Base-by-base conservation (phyloP, 2,888 invertebrate species). In the Carpatolechia fugitivella region DNA sequence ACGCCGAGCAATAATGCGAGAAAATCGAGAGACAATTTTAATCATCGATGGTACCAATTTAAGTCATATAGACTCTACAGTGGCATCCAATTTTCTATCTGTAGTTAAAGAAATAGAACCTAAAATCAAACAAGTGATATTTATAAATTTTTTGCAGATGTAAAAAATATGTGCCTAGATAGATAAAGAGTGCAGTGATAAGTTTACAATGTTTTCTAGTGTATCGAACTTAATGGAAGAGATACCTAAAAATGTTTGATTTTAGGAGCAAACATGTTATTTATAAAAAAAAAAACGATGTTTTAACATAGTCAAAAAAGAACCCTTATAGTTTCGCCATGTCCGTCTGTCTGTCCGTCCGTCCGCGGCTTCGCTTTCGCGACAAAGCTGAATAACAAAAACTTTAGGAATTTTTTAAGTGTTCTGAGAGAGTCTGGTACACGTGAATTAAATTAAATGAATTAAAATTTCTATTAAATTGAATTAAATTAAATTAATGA, bases 31-130 rank as follows among this genome's bases (percentile, higher is more conserved):
- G 3, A 41, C 14, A 3, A 56, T 76, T 8, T 66, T 86, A 7
- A 64, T 87, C 1, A 66, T 90, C 7, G 82, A 89, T 56, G 89
- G 80, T 4, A 70, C 69, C 1, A 78, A 74, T 60, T 65, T 90
- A 1, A 75, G 55, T 46, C 77, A 63, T 48, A 75, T 89, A 66
- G 89, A 89, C 48, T 77, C 74, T 13, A 89, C 89, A 6, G 82
- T 85, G 0, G 85, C 84, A 0, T 74, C 77, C 8, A 89, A 85
- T 54, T 57, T 89, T 1, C 76, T 85, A 60, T 73, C 79, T 6
- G 70, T 80, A 1, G 68, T 82, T 0, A 79, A 78, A 62, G 83
- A 86, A 59, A 69, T 86, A 13, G 78, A 82, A 33, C 83, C 76
- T 54, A 74, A 68, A 11, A 69, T 68, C 0, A 64, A 72, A 30